These are phyloP conservation scores for Saccopteryx leptura DNA, from an alignment of 2,113 vertebrate genomes.

Conservation along the genomic window DNA sequence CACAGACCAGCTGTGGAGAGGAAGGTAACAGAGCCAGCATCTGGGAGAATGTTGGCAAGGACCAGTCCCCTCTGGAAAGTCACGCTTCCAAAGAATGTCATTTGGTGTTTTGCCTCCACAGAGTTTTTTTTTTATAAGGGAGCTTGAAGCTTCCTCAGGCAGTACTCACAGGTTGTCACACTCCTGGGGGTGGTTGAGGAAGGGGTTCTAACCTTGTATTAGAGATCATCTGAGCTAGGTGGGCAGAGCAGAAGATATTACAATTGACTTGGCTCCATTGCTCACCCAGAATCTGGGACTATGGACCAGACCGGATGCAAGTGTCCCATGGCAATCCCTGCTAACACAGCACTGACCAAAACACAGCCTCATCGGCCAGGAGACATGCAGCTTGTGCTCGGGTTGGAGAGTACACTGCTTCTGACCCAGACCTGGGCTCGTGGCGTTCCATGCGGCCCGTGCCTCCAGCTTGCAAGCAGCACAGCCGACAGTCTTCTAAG, in stretches of 20 bases:
- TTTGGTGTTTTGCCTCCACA: neutral
- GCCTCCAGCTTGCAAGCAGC: neutral
- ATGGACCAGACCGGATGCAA: neutral
- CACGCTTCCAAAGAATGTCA: neutral
- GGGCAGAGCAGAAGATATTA: neutral
- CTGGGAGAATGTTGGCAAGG: neutral
- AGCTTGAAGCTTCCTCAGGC: neutral
- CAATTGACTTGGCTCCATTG: neutral
- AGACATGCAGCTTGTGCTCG: accelerated
- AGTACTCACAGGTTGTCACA: accelerated
- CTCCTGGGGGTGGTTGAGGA: accelerated
- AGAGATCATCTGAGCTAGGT: no score
- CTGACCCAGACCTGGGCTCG: neutral
- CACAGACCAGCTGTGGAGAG: accelerated
- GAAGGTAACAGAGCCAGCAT: neutral
- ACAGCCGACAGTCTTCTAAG: neutral
- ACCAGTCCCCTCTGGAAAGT: neutral
- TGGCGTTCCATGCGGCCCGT: neutral
- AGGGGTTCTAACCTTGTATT: neutral
- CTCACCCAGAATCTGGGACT: neutral
- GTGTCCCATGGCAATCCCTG: neutral
- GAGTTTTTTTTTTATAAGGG: neutral
- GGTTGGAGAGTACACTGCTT: neutral
- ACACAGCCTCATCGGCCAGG: accelerated
- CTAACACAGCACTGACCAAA: accelerated